Evolutionary conservation across 2,797 vertebrate genomes (phyloP), one percentile per base, ranked within the genome.

Genomic region (Catostomus latipinnis): DNA sequence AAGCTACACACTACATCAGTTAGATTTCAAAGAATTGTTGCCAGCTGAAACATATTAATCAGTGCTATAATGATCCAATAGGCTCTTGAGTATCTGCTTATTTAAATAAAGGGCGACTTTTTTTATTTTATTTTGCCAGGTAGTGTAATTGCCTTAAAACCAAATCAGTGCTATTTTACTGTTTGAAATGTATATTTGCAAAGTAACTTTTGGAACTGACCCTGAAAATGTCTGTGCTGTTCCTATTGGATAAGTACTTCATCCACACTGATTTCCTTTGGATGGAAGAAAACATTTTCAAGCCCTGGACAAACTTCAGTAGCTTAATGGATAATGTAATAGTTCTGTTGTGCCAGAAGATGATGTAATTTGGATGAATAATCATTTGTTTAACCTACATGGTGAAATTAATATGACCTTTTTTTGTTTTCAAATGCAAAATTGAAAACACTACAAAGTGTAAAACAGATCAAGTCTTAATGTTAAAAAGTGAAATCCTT

Each of bases 211-310:
- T 75, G 61, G n/a, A 58, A 48, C 2, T n/a, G 43, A 68, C 53
- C 14, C 11, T 56, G 13, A 53, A 46, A 48, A 9, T 12, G 7
- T 22, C 18, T 61, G 1, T 22, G 45, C 10, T 18, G 49, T 18
- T 78, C 58, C 9, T 78, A 14, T 9, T 18, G 22, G 22, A 46
- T 52, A 1, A 0, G n/a, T 54, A 46, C 14, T 18, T 61, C 12
- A 63, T 63, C 48, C 60, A 16, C 63, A 76, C 53, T 57, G 63
- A 22, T 77, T 69, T 6, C 60, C 65, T 49, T 46, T 48, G 13
- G 63, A 65, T 49, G 43, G 6, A 56, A 46, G 66, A 57, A 68
- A 45, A 45, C 10, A 18, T 18, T 61, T 60, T 56, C n/a, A 63
- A 48, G 8, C 22, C 52, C 12, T 71, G 50, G 50, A 56, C 48